Percentiles rank a stretch among this genome's conserved stretches.
Evolutionary conservation across 2,113 vertebrate species (phyloP).

Genomic region (Ornithorhynchus anatinus): DNA sequence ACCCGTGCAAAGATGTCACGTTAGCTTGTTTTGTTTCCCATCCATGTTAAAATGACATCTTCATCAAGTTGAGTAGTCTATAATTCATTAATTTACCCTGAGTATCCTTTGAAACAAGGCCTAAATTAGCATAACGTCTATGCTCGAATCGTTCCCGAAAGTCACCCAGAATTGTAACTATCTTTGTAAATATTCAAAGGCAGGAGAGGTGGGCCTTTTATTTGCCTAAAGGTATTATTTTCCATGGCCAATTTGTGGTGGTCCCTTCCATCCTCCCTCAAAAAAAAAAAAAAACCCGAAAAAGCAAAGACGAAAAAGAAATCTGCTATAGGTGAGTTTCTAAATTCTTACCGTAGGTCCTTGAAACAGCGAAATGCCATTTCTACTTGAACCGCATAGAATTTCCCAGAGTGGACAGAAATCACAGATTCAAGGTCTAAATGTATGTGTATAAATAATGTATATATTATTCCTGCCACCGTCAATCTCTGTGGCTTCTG

Average conservation of each 20-base stretch:
- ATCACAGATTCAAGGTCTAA: too few species aligned
- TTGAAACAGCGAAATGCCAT: conserved; percentile 21
- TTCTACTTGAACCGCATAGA: conserved; percentile 15
- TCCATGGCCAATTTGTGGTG: background rate
- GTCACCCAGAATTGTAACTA: conserved; percentile 18
- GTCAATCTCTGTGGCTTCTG: conserved; percentile 9
- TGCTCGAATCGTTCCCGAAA: conserved; percentile 2
- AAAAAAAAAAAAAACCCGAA: too few species aligned
- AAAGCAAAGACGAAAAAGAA: too few species aligned
- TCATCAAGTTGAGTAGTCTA: conserved; percentile 22
- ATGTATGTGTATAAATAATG: too few species aligned
- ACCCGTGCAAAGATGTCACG: conserved; percentile 25
- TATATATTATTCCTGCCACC: too few species aligned
- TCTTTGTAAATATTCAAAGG: conserved; percentile 30
- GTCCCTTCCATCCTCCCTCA: too few species aligned
- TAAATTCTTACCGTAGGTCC: conserved; percentile 8
- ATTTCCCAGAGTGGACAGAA: background rate
- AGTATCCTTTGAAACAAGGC: conserved; percentile 35
- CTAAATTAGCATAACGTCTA: background rate
- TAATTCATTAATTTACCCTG: conserved; percentile 40
- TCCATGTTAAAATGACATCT: conserved; percentile 31
- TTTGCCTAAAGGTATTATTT: conserved; percentile 1
- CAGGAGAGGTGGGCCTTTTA: conserved; percentile 14
- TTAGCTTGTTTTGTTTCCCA: conserved; percentile 28
- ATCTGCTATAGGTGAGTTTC: background rate